Evolutionary conservation across 2,797 vertebrate genomes (phyloP), one percentile per base, ranked within the genome.

Genomic region (Neosilurus hyrtlii): DNA sequence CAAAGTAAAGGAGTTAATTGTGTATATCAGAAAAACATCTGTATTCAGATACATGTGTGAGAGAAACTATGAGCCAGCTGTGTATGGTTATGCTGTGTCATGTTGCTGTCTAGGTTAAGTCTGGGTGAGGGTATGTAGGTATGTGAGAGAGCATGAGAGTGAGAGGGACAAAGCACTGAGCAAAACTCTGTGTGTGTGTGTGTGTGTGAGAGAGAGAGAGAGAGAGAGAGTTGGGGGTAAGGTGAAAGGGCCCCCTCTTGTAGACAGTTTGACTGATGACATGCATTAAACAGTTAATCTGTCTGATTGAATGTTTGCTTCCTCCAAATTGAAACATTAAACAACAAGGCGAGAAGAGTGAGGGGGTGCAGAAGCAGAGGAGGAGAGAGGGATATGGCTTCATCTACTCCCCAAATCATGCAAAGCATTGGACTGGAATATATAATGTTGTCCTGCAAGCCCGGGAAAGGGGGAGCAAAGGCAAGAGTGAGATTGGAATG

Each of bases 251-350:
- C 86, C 93, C 94, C 95, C 94, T 95, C 94, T 95, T 92, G 95
- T 94, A 95, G 96, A 97, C 96, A 97, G 96, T 94, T 97, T 98
- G 96, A 97, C 95, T 96, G 96, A 97, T 97, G 96, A 96, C 95
- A 95, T 95, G 94, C 96, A 97, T 97, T 97, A 98, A 96, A 96
- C 94, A 96, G 95, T 97, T 98, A 97, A 97, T 97, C 96, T 96
- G 96, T 96, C 96, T 98, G 96, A 98, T 97, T 97, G 96, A 98
- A 97, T 97, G 96, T 97, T 97, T 96, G 96, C 96, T 97, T 96
- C 96, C 95, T 96, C 95, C 95, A 97, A 97, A 97, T 96, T 97
- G 96, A 97, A 97, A 97, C 96, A 97, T 97, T 97, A 97, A 97
- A 97, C 96, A 96, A 96, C 96, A 96, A 95, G 95, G 94, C 95